phyloP scores from a whole-genome alignment of 2,797 vertebrate species.

The Clamator glandarius region DNA sequence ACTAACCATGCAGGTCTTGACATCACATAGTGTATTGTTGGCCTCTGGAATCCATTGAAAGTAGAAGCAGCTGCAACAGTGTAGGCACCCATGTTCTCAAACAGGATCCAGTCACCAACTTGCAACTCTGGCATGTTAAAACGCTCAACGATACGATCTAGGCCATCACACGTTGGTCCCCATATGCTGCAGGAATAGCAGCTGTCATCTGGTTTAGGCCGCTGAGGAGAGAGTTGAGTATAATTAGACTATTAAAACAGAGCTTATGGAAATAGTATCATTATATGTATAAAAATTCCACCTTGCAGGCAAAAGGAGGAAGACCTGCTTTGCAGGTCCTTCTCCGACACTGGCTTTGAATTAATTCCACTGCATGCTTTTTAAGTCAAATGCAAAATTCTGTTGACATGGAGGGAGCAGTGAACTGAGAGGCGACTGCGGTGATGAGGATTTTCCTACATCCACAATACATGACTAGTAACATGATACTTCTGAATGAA shows the following conservation, averaged over 20 bases:
- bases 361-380: not conserved
- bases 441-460: not conserved
- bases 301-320: not conserved
- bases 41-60: conserved; percentile 96
- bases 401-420: not conserved
- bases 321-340: not conserved
- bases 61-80: conserved; percentile 93
- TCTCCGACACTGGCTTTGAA: not conserved
- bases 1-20: conserved; percentile 91
- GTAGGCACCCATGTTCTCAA: conserved; percentile 98
- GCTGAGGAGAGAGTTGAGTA: conserved; percentile 70
- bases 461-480: accelerated
- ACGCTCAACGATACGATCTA: conserved; percentile 93
- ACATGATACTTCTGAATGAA: not conserved
- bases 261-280: not conserved
- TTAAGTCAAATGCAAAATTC: not conserved
- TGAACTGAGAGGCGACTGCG: not conserved
- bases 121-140: conserved; percentile 91
- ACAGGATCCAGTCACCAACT: conserved; percentile 95
- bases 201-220: conserved; percentile 91
- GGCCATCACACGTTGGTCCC: conserved; percentile 96
- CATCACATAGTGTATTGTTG: conserved; percentile 91
- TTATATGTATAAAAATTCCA: not conserved
- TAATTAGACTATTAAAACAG: not conserved
- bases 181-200: conserved; percentile 94